phyloP scores from a whole-genome alignment of 2,888 invertebrate species.

The Eupithecia vulgata region DNA sequence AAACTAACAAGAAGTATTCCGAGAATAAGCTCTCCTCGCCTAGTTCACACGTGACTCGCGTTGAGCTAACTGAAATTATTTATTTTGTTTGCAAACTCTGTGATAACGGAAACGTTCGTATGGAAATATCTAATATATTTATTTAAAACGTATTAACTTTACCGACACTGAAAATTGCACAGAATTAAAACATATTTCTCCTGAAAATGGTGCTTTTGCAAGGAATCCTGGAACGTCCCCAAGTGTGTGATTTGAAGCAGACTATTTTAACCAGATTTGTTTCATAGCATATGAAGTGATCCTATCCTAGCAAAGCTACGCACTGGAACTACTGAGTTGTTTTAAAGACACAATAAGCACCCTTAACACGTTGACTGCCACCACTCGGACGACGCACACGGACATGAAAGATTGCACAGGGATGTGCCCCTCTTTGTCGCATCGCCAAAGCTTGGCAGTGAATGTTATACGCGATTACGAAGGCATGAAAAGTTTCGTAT shows the following conservation, averaged over 20 bases:
- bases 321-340: background rate
- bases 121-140: background rate
- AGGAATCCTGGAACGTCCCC: background rate
- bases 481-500: background rate
- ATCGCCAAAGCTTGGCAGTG: background rate
- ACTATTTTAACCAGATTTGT: background rate
- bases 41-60: conserved; percentile 9
- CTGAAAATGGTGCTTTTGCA: background rate
- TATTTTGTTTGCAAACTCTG: conserved; percentile 2
- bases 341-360: background rate
- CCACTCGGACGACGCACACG: background rate
- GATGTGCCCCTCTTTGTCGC: background rate
- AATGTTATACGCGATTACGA: background rate
- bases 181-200: background rate
- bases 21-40: conserved; percentile 21
- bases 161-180: background rate
- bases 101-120: background rate
- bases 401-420: background rate
- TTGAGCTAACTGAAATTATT: conserved; percentile 40
- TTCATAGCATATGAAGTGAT: background rate
- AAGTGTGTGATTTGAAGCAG: background rate
- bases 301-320: background rate
- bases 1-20: conserved; percentile 41
- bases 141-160: background rate
- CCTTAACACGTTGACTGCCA: background rate